Percentiles rank a stretch among this genome's conserved stretches.
These are phyloP conservation scores for Stenodema calcarata DNA, from an alignment of 2,888 invertebrate genomes.

Conservation along the genomic window DNA sequence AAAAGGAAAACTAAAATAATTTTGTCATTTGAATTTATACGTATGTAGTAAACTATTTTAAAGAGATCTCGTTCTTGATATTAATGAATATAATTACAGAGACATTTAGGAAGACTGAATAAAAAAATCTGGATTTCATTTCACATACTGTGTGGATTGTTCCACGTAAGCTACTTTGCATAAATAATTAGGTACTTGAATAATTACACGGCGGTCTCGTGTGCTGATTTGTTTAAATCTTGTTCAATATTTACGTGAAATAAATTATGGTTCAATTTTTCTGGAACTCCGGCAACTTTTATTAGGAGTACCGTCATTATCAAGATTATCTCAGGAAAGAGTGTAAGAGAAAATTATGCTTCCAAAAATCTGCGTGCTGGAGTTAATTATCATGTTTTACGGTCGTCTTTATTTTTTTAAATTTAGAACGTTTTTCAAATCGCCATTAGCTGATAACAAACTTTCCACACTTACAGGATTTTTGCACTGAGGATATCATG, in stretches of 20 bases:
- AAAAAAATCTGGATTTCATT: too few relatives aligned
- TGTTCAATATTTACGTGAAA: background rate
- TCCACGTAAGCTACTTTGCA: too few relatives aligned
- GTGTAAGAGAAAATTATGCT: background rate
- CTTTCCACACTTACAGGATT: background rate
- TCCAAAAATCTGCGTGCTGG: background rate
- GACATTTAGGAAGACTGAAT: too few relatives aligned
- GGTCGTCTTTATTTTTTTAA: background rate
- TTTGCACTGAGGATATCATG: background rate
- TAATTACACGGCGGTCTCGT: too few relatives aligned
- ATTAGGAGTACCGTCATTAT: background rate
- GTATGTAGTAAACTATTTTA: too few relatives aligned
- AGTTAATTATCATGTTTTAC: background rate
- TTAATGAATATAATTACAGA: too few relatives aligned
- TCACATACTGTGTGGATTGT: too few relatives aligned
- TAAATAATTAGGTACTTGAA: too few relatives aligned
- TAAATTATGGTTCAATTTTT: background rate
- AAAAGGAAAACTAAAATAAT: too few relatives aligned
- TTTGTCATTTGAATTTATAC: too few relatives aligned
- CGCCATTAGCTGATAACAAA: background rate
- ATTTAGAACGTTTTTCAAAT: background rate
- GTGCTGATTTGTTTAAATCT: background rate
- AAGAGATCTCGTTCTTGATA: too few relatives aligned
- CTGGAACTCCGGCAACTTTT: background rate
- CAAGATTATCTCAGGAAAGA: background rate